phyloP scores from a whole-genome alignment of 2,113 vertebrate genomes.

The Bagarius yarrelli region DNA sequence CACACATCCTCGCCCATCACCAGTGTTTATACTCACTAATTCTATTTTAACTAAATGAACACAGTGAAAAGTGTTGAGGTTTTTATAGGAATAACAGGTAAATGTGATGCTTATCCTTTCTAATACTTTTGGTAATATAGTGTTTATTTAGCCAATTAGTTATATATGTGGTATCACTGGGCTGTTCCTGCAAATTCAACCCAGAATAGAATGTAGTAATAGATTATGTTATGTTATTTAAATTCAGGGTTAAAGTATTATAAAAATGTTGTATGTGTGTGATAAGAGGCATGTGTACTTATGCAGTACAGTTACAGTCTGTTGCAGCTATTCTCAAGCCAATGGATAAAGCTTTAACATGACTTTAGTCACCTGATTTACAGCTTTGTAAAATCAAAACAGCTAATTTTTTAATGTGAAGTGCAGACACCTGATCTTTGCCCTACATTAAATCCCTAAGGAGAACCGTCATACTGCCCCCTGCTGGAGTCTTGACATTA shows the following conservation, averaged over 20 bases:
- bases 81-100: too few species aligned
- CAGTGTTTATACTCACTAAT: too few species aligned
- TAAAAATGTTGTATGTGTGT: neutral
- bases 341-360: neutral
- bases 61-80: too few species aligned
- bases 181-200: too few species aligned
- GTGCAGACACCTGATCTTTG: constrained; percentile 18
- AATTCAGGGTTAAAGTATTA: neutral
- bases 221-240: too few species aligned
- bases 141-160: too few species aligned
- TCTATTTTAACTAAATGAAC: too few species aligned
- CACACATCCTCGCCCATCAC: too few species aligned
- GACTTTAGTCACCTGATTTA: neutral
- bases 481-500: constrained; percentile 61
- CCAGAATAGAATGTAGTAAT: neutral
- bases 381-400: neutral
- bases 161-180: too few species aligned
- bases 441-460: constrained; percentile 38
- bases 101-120: too few species aligned
- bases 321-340: neutral
- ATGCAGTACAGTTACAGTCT: neutral
- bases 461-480: constrained; percentile 71
- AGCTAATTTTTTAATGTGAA: neutral
- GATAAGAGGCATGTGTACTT: neutral
- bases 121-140: too few species aligned